These are phyloP conservation scores for Prinia subflava DNA, from an alignment of 2,113 vertebrate species.

Conservation along the genomic window DNA sequence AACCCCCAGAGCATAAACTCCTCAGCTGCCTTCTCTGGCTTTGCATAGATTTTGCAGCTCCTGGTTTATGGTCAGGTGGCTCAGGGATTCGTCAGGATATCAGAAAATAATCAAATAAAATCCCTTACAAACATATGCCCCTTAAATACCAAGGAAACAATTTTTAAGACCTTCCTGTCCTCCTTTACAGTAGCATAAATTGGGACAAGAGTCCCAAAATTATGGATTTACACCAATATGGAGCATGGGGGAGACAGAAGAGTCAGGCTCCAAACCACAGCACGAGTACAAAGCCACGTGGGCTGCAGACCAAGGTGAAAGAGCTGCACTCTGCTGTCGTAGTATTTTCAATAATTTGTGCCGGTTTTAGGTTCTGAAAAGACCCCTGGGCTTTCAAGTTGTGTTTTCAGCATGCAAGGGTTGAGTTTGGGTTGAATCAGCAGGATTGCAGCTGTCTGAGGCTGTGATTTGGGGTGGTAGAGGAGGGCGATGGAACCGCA, in stretches of 20 bases:
- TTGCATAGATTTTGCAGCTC: constrained; percentile 29
- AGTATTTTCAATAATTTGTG: not conserved
- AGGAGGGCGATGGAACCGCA: not conserved
- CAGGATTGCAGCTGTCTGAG: not conserved
- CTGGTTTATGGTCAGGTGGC: constrained; percentile 1
- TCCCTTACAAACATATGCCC: not conserved
- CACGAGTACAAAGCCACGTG: not conserved
- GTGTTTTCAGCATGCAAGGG: not conserved
- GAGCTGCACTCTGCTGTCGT: not conserved
- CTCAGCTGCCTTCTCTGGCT: not conserved
- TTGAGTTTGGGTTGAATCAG: not conserved
- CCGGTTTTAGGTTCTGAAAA: not conserved
- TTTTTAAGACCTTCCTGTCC: not conserved
- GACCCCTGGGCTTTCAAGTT: not conserved
- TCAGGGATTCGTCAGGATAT: constrained; percentile 2
- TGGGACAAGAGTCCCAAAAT: not conserved
- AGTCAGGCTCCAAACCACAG: not conserved
- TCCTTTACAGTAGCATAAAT: not conserved
- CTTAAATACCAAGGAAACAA: not conserved
- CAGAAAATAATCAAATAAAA: constrained; percentile 29
- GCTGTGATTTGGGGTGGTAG: not conserved
- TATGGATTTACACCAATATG: not conserved
- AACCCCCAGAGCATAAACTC: constrained; percentile 11
- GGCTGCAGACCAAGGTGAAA: not conserved
- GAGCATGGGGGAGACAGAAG: not conserved